phyloP scores from a whole-genome alignment of 2,888 invertebrate genomes.

The Pachliopta kotzebuea region DNA sequence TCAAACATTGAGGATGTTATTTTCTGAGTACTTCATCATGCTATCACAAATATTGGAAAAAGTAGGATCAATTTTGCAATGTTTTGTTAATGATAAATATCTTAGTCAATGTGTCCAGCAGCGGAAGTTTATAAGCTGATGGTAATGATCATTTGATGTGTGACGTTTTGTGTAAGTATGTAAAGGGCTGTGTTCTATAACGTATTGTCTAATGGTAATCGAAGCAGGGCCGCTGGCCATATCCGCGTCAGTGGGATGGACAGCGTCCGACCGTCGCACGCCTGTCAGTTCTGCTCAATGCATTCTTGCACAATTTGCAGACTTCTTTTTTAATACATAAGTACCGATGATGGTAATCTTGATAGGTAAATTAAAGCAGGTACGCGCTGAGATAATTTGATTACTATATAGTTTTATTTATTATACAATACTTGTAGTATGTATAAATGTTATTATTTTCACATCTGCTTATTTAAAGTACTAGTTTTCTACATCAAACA shows the following conservation, averaged over 20 bases:
- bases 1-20: too few species aligned
- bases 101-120: too few species aligned
- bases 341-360: constrained; percentile 25
- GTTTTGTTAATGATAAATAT: background rate
- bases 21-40: too few species aligned
- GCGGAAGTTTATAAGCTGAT: too few species aligned
- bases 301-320: constrained; percentile 53
- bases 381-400: background rate
- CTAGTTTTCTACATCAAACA: too few species aligned
- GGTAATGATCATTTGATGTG: too few species aligned
- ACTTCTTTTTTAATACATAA: constrained; percentile 36
- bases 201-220: constrained; percentile 30
- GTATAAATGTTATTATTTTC: too few species aligned
- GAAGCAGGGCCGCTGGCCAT: constrained; percentile 37
- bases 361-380: constrained; percentile 22
- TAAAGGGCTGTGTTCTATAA: constrained; percentile 5
- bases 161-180: background rate
- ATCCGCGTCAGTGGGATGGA: constrained; percentile 37
- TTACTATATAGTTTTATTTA: background rate
- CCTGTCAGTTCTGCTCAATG: constrained; percentile 64
- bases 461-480: too few species aligned
- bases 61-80: too few species aligned
- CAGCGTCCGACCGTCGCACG: constrained; percentile 49
- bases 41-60: too few species aligned
- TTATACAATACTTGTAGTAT: background rate